Base-by-base conservation (phyloP, 2,888 invertebrate species). In the Rhorus exstirpatorius region DNA sequence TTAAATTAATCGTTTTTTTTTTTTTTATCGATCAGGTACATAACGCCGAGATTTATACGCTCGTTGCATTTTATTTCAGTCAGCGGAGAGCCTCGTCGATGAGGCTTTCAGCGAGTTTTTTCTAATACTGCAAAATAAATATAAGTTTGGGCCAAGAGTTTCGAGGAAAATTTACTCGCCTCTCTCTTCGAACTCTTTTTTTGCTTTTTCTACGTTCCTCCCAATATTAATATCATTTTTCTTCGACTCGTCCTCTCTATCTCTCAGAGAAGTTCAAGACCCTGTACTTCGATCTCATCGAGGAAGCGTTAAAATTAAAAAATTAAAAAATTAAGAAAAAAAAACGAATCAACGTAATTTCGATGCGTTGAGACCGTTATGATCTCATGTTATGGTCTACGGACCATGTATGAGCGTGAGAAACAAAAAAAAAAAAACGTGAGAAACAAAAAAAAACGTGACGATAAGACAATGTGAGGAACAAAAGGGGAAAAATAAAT, bases 21-120 rank as follows among this genome's bases (percentile, higher is more conserved):
- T 55, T 26, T 24, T n/a, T n/a, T n/a, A 3, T 55, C 53, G 35
- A 21, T 38, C 24, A 58, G 55, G 70, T 70, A 70, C 70, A 70
- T 26, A 70, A 44, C 55, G 70, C 70, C 70, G 70, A 38, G 26
- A 24, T 41, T 31, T 55, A 53, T 14, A 55, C 55, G 6, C 46
- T 46, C 14, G 26, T n/a, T 46, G 55, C 31, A 60, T 72, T 8
- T 35, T 68, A 19, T 10, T 49, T 19, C 3, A 8, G n/a, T 68
- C n/a, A 0, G 31, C 0, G n/a, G 1, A n/a, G 51, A n/a, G 38
- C 21, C 10, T n/a, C 24, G 10, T n/a, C 21, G 26, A 7, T 26
- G 65, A 10, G 10, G 26, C 17, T 31, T n/a, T n/a, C 7, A 4
- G 2, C n/a, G 21, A 68, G 35, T 38, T 31, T 1, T 1, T n/a